A percentile compares a stretch with the other conserved stretches of the same genome.
phyloP scores from a whole-genome alignment of 2,113 vertebrate genomes.

The Grantiella picta region DNA sequence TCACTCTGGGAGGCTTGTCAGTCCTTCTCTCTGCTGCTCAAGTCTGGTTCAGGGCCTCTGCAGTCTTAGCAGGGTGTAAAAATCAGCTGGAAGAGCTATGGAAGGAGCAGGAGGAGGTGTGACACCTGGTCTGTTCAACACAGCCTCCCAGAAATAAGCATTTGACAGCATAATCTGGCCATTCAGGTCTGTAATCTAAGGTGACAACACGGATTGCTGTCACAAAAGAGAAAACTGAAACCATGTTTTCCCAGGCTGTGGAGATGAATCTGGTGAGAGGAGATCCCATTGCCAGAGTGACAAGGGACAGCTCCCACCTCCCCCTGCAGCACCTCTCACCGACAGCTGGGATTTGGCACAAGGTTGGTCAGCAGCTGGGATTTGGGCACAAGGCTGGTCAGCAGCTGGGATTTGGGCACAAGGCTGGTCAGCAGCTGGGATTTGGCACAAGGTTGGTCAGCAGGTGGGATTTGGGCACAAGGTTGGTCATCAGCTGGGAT shows the following conservation, averaged over 20 bases:
- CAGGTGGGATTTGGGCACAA: not conserved
- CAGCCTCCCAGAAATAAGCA: not conserved
- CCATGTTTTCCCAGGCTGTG: not conserved
- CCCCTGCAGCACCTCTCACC: not conserved
- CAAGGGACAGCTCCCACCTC: not conserved
- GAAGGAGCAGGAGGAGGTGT: not conserved
- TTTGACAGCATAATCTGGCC: not conserved
- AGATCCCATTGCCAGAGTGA: not conserved
- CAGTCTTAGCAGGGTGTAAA: not conserved
- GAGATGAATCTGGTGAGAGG: not conserved
- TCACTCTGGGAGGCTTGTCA: not conserved
- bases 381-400: no score
- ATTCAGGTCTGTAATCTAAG: not conserved
- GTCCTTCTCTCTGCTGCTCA: not conserved
- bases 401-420: no score
- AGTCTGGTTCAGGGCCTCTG: not conserved
- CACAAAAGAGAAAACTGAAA: constrained; percentile 30
- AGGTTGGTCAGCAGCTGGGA: no score
- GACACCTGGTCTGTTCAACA: not conserved
- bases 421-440: no score
- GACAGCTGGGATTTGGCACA: not conserved
- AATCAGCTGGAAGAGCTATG: not conserved
- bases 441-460: no score
- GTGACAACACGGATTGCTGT: not conserved
- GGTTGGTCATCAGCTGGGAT: not conserved